Evolutionary conservation across 2,888 invertebrate species (phyloP).

Genomic region (Torymus tubicola): DNA sequence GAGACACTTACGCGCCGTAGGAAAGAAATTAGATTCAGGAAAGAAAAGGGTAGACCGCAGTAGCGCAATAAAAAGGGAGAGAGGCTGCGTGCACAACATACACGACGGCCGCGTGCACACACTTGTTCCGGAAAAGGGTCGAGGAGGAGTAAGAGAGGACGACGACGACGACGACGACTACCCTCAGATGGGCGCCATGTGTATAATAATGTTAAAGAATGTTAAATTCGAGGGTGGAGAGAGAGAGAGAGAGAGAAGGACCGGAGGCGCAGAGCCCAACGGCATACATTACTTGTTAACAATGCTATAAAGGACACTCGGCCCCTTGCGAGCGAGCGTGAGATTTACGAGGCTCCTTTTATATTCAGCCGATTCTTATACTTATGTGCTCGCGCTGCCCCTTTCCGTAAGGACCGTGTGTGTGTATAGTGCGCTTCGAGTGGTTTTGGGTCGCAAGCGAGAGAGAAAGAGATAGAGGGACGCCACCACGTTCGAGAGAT

Average conservation of each 20-base stretch:
- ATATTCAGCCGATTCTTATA: conserved; percentile 55
- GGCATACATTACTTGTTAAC: conserved; percentile 77
- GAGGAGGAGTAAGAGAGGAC: not conserved
- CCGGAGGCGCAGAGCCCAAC: conserved; percentile 55
- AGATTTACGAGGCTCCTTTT: conserved; percentile 59
- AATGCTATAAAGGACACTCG: conserved; percentile 77
- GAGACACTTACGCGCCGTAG: conserved; percentile 34
- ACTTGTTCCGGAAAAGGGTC: conserved; percentile 41
- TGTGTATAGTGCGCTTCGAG: not conserved
- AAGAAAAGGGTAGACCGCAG: conserved; percentile 40
- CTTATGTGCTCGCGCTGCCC: conserved; percentile 31
- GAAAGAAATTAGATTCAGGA: conserved; percentile 7
- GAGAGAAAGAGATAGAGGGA: too few species aligned
- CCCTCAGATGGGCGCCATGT: conserved; percentile 73
- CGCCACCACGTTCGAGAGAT: not conserved
- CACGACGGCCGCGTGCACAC: too few species aligned
- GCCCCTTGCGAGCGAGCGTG: conserved; percentile 54
- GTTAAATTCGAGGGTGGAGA: conserved; percentile 71
- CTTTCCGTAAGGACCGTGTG: not conserved
- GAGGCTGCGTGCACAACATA: conserved; percentile 7
- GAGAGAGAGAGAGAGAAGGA: conserved; percentile 45
- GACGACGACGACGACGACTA: too few species aligned
- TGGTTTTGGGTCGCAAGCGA: not conserved
- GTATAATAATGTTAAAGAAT: conserved; percentile 76
- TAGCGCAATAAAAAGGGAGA: conserved; percentile 48